These are phyloP conservation scores for Condylura cristata DNA, from an alignment of 2,113 vertebrate genomes.

Conservation along the genomic window DNA sequence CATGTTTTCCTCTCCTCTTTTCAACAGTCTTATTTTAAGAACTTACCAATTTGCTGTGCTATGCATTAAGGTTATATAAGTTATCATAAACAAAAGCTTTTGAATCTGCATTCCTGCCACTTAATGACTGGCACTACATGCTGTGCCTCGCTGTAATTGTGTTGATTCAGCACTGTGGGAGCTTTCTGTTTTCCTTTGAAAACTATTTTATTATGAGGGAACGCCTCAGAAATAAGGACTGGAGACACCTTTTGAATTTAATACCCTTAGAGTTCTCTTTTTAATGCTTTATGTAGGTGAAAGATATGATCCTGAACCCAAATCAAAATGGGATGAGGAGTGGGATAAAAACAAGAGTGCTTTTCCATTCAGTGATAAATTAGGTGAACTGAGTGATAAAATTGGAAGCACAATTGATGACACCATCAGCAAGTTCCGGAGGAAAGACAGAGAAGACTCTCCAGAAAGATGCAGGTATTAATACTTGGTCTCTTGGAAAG, in stretches of 20 bases:
- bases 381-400: slow-evolving; percentile 97
- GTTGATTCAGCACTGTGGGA: slow-evolving; percentile 76
- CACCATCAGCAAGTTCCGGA: slow-evolving; percentile 97
- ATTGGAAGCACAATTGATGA: slow-evolving; percentile 99
- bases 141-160: slow-evolving; percentile 66
- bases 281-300: slow-evolving; percentile 87
- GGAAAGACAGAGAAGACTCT: slow-evolving; percentile 96
- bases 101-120: slow-evolving; percentile 74
- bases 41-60: slow-evolving; percentile 35
- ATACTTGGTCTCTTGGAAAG: slow-evolving; percentile 21
- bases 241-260: slow-evolving; percentile 13
- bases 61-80: slow-evolving; percentile 24
- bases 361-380: slow-evolving; percentile 97
- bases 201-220: slow-evolving; percentile 69
- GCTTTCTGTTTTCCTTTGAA: slow-evolving; percentile 75
- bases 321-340: slow-evolving; percentile 96
- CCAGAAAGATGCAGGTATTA: slow-evolving; percentile 96
- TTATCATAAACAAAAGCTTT: slow-evolving; percentile 74
- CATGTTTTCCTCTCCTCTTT: slow-evolving; percentile 62
- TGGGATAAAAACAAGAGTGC: slow-evolving; percentile 94
- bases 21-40: slow-evolving; percentile 18
- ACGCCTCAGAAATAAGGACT: slow-evolving; percentile 58
- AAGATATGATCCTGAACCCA: slow-evolving; percentile 92
- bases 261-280: slow-evolving; percentile 66
- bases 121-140: slow-evolving; percentile 74